Base-by-base conservation (phyloP, 2,888 invertebrate genomes). In the Scaptomyza caliginosa region DNA sequence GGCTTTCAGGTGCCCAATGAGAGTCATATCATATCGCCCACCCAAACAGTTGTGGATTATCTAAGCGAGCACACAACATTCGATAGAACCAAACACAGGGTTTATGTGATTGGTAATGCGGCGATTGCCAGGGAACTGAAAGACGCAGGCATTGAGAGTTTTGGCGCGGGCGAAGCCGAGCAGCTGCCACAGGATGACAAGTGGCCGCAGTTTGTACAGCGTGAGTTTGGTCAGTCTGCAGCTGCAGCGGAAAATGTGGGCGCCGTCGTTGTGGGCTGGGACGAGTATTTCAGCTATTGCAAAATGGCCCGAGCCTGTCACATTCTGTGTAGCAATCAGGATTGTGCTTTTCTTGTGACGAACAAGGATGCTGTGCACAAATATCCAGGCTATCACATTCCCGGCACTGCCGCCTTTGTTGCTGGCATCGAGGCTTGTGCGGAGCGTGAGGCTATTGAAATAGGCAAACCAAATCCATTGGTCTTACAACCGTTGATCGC, bases 201-300 rank as follows among this genome's bases (percentile, higher is more conserved):
- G 40, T 92, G 90, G 56, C 51, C 70, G 51, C 87, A 90, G 59
- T 83, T 93, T 40, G 86, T 93, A 48, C 89, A 93, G 80, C 92
- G 92, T 43, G 91, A 93, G 48, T 92, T 95, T 13, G 92, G 94
- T 43, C 90, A 94, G 32, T 65, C 77, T 4, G 95, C 96, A 81
- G 93, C 94, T 0, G 93, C 94, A 0, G 95, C 95, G 67, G 62
- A 34, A 10, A 56, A 76, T 50, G 95, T 99, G 17, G 97, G 96
- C 1, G 98, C 98, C 39, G 99, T 99, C 0, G 93, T 99, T 21
- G 97, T 99, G 21, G 99, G 98, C 4, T 98, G 97, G 91, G 99
- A 99, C 91, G 95, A 95, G 72, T 95, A 98, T 90, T 94, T 99
- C 85, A 97, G 96, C 88, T 98, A 96, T 89, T 94, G 95, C 0